These are phyloP conservation scores for Mionectes macconnelli DNA, from an alignment of 2,113 vertebrate genomes.

Conservation along the genomic window DNA sequence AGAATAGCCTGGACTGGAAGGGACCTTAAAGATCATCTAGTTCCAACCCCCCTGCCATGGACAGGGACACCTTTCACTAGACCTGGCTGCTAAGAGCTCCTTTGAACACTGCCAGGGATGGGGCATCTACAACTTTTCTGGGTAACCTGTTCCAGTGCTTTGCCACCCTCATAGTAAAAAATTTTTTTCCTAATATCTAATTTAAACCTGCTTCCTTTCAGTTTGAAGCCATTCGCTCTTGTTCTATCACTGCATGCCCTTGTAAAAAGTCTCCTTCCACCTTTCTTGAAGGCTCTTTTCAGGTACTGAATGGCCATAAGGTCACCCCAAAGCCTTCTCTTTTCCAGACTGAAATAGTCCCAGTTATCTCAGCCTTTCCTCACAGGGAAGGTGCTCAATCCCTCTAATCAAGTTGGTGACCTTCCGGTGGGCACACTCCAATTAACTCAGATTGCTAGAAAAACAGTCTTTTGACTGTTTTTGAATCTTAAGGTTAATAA, in stretches of 20 bases:
- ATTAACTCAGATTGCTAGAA: not conserved
- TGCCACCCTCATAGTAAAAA: not conserved
- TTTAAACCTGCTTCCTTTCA: not conserved
- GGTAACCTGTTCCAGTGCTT: not conserved
- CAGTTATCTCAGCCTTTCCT: not conserved
- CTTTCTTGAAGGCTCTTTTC: not conserved
- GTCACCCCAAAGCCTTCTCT: not conserved
- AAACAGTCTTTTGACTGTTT: not conserved
- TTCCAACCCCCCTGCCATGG: not conserved
- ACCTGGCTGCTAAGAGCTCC: not conserved
- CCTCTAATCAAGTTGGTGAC: not conserved
- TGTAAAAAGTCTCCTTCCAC: not conserved
- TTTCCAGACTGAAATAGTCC: not conserved
- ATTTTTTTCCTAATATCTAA: not conserved
- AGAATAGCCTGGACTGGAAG: not conserved
- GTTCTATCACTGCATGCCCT: not conserved
- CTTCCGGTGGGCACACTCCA: not conserved
- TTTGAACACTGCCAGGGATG: not conserved
- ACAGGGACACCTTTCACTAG: not conserved
- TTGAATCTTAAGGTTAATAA: not conserved
- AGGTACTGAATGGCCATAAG: not conserved
- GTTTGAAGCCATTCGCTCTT: not conserved
- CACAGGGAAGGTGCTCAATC: not conserved
- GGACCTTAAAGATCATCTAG: not conserved
- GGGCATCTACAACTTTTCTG: not conserved